These are phyloP conservation scores for Luffia ferchaultella DNA, from an alignment of 2,888 invertebrate species.

Conservation along the genomic window DNA sequence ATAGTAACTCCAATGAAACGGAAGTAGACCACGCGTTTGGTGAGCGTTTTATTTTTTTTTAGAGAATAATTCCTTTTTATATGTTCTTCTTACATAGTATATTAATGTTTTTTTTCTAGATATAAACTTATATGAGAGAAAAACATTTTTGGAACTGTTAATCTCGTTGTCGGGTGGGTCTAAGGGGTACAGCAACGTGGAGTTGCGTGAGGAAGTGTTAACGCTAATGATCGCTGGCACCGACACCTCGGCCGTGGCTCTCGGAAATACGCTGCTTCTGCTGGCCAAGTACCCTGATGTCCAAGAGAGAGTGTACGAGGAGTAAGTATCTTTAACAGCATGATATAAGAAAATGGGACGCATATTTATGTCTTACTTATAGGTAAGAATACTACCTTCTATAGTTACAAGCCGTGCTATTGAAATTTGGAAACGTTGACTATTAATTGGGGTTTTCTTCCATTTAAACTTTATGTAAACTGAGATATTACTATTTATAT, in stretches of 20 bases:
- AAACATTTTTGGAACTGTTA: slow-evolving; percentile 63
- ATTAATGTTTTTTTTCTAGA: slow-evolving; percentile 25
- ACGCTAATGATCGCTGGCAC: slow-evolving; percentile 66
- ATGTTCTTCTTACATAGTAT: neutral
- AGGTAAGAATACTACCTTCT: no score
- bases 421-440: no score
- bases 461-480: no score
- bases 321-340: slow-evolving; percentile 31
- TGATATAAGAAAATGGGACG: neutral
- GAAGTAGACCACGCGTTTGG: slow-evolving; percentile 34
- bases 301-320: slow-evolving; percentile 49
- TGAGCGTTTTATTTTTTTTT: slow-evolving; percentile 26
- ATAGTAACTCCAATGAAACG: slow-evolving; percentile 14
- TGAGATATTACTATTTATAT: no score
- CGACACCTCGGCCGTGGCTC: slow-evolving; percentile 52
- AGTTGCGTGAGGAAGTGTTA: slow-evolving; percentile 65
- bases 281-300: slow-evolving; percentile 50
- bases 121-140: slow-evolving; percentile 35
- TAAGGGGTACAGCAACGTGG: slow-evolving; percentile 53
- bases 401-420: no score
- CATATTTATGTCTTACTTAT: no score
- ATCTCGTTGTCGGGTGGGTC: slow-evolving; percentile 56
- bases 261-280: slow-evolving; percentile 46
- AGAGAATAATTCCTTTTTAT: neutral
- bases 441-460: no score